Evolutionary conservation across 2,888 invertebrate genomes (phyloP).

Genomic region (Drosophila monieri): DNA sequence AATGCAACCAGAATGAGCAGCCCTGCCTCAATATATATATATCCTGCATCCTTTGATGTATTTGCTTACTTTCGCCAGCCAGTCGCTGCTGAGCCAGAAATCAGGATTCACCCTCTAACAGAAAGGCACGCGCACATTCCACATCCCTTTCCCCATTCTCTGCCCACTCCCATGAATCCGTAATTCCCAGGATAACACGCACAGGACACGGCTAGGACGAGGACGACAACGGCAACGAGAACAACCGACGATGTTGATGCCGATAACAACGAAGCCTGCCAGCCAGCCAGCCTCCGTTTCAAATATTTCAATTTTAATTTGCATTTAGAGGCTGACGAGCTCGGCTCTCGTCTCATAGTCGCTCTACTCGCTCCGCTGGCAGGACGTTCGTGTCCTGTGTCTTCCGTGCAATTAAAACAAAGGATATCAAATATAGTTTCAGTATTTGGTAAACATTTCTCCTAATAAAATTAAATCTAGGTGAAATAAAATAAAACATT

Average conservation of each 20-base stretch:
- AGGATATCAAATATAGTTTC: not conserved
- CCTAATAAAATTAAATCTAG: too few species aligned
- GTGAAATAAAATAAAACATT: not conserved
- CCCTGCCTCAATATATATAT: conserved; percentile 65
- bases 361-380: conserved; percentile 68
- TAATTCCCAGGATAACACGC: conserved; percentile 53
- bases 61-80: conserved; percentile 67
- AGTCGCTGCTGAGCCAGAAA: conserved; percentile 61
- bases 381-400: conserved; percentile 72
- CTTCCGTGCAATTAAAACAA: conserved; percentile 40
- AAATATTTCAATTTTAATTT: conserved; percentile 73
- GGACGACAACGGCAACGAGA: conserved; percentile 46
- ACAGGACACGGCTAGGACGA: conserved; percentile 32
- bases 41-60: conserved; percentile 68
- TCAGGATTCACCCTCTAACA: conserved; percentile 43
- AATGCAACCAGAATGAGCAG: conserved; percentile 54
- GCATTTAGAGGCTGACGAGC: conserved; percentile 68
- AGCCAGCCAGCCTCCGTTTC: conserved; percentile 53
- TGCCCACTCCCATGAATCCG: conserved; percentile 28
- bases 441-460: not conserved
- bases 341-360: conserved; percentile 72
- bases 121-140: conserved; percentile 76
- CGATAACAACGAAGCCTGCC: conserved; percentile 41
- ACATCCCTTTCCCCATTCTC: conserved; percentile 52
- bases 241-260: conserved; percentile 28